These are phyloP conservation scores for Luperina nickerlii DNA, from an alignment of 2,888 invertebrate species.

Conservation along the genomic window DNA sequence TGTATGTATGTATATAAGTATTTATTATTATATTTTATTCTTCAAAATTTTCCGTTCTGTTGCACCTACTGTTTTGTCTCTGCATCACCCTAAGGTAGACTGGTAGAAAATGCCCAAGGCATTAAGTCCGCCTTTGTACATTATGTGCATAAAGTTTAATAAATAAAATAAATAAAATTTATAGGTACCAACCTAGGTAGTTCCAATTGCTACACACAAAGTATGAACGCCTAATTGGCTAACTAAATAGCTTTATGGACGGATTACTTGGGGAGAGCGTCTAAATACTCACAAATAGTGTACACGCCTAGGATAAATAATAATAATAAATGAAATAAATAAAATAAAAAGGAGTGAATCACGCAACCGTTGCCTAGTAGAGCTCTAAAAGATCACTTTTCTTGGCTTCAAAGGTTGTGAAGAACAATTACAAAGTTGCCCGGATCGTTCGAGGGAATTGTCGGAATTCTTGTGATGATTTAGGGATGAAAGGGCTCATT, in stretches of 20 bases:
- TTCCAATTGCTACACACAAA: background rate
- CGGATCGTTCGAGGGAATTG: conserved; percentile 6
- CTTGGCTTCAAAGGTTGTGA: conserved; percentile 20
- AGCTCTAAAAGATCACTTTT: conserved; percentile 27
- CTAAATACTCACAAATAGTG: conserved; percentile 13
- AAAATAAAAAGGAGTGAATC: conserved; percentile 32
- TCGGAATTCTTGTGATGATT: conserved; percentile 15
- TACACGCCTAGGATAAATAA: conserved; percentile 10
- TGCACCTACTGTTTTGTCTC: too few species aligned
- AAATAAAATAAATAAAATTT: too few species aligned
- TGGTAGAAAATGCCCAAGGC: too few species aligned
- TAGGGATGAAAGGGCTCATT: background rate
- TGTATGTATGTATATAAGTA: too few species aligned
- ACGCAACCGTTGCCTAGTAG: conserved; percentile 16
- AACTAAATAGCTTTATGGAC: conserved; percentile 18
- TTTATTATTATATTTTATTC: too few species aligned
- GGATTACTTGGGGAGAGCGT: conserved; percentile 18
- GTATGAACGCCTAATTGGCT: conserved; percentile 14
- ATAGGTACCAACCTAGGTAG: background rate
- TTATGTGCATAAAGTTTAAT: too few species aligned
- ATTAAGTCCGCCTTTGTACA: too few species aligned
- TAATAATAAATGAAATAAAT: conserved; percentile 4
- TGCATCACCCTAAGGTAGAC: too few species aligned
- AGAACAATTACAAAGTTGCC: conserved; percentile 10
- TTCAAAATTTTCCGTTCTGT: too few species aligned